These are phyloP conservation scores for Linurgus olivaceus DNA, from an alignment of 2,797 vertebrate species.

Conservation along the genomic window DNA sequence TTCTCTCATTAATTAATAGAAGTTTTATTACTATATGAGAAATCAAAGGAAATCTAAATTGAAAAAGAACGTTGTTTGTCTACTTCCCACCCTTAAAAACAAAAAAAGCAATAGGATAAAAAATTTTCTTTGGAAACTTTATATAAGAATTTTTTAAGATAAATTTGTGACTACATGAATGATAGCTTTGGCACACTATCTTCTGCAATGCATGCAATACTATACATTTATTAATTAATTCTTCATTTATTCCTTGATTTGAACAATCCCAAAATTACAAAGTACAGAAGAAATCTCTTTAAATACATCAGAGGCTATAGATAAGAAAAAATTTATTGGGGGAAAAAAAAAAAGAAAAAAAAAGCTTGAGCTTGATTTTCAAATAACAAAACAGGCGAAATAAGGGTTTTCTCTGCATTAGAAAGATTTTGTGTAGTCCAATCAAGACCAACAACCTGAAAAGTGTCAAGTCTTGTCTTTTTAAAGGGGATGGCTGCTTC, in stretches of 20 bases:
- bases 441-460: background rate
- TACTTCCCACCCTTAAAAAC: background rate
- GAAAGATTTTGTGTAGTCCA: background rate
- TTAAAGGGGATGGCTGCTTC: background rate
- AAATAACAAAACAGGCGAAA: background rate
- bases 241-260: background rate
- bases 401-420: background rate
- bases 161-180: background rate
- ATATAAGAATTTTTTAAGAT: background rate
- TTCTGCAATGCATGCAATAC: background rate
- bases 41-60: background rate
- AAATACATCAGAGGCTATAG: background rate
- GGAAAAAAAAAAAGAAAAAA: fast-evolving
- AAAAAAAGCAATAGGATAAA: background rate
- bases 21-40: background rate
- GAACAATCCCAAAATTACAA: background rate
- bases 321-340: background rate
- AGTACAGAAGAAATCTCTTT: background rate
- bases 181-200: background rate
- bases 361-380: background rate
- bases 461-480: background rate
- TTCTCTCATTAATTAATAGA: background rate
- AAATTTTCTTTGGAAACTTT: background rate
- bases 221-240: background rate
- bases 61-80: background rate